Percentiles rank a stretch among this genome's conserved stretches.
phyloP scores from a whole-genome alignment of 64 coral and sea anemone species.

The Actinia tenebrosa region DNA sequence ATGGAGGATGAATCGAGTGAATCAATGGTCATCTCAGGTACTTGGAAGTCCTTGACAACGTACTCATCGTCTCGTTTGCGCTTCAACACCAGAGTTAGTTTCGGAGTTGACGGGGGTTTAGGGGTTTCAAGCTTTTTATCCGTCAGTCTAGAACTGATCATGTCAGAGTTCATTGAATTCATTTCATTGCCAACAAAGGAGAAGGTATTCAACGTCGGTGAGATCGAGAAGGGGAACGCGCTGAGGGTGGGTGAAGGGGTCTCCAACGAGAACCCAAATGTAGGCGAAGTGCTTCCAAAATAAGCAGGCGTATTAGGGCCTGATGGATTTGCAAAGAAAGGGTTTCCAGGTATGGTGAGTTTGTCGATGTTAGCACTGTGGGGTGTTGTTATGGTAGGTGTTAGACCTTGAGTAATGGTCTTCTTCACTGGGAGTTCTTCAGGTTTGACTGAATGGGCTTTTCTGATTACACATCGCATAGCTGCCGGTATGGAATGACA shows the following conservation, averaged over 20 bases:
- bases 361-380: constrained; percentile 45
- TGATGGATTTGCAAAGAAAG: constrained; percentile 58
- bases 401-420: constrained; percentile 33
- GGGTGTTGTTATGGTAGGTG: constrained; percentile 20
- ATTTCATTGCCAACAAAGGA: constrained; percentile 54
- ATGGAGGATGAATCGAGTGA: background rate
- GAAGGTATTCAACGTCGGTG: constrained; percentile 58
- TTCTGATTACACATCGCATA: constrained; percentile 83
- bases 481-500: constrained; percentile 81
- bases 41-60: constrained; percentile 66
- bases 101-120: constrained; percentile 47
- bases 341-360: constrained; percentile 65
- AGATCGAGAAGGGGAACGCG: constrained; percentile 79
- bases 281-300: constrained; percentile 58
- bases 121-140: constrained; percentile 75
- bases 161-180: constrained; percentile 12
- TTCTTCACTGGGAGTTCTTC: constrained; percentile 72
- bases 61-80: constrained; percentile 84
- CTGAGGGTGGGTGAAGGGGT: constrained; percentile 78
- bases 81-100: constrained; percentile 71
- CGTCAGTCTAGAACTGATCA: constrained; percentile 31
- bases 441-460: constrained; percentile 66
- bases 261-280: constrained; percentile 65
- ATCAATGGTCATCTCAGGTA: constrained; percentile 25
- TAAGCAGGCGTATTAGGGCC: constrained; percentile 68